phyloP scores from a whole-genome alignment of 1,140 invertebrate genomes.

The Leptestheria dahalacensis region DNA sequence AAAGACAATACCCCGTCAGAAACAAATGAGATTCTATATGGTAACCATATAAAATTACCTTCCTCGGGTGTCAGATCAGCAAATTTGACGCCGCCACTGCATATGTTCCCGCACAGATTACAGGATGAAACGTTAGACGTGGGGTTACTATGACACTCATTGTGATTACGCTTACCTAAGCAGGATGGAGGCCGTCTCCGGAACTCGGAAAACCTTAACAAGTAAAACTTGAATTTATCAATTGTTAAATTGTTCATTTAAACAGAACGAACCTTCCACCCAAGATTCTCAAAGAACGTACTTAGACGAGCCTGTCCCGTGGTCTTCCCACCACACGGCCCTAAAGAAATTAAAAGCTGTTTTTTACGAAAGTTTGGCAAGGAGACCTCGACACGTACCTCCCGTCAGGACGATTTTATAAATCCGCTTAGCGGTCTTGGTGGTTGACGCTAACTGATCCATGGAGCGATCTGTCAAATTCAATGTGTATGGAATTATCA shows the following conservation, averaged over 20 bases:
- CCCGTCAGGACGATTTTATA: conserved; percentile 79
- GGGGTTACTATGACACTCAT: not conserved
- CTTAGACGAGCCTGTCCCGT: conserved; percentile 87
- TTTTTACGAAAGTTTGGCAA: too few species aligned
- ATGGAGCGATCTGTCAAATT: too few species aligned
- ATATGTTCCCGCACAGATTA: conserved; percentile 40
- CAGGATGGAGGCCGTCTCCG: conserved; percentile 93
- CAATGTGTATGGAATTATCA: too few species aligned
- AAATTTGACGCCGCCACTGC: conserved; percentile 91
- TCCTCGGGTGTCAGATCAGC: conserved; percentile 73
- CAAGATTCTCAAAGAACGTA: conserved; percentile 97
- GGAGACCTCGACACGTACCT: too few species aligned
- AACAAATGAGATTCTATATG: not conserved
- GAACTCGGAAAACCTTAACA: conserved; percentile 96
- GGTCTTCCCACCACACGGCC: conserved; percentile 97
- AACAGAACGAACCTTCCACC: conserved; percentile 71
- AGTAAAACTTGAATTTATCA: conserved; percentile 33
- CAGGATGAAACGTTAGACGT: not conserved
- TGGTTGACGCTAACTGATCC: too few species aligned
- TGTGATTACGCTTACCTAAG: conserved; percentile 42
- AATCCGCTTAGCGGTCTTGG: too few species aligned
- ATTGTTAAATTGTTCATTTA: not conserved
- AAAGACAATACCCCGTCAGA: not conserved
- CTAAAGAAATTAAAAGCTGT: too few species aligned
- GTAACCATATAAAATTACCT: conserved; percentile 42